Evolutionary conservation across 2,888 invertebrate species (phyloP).

Genomic region (Drosophila crucigera): DNA sequence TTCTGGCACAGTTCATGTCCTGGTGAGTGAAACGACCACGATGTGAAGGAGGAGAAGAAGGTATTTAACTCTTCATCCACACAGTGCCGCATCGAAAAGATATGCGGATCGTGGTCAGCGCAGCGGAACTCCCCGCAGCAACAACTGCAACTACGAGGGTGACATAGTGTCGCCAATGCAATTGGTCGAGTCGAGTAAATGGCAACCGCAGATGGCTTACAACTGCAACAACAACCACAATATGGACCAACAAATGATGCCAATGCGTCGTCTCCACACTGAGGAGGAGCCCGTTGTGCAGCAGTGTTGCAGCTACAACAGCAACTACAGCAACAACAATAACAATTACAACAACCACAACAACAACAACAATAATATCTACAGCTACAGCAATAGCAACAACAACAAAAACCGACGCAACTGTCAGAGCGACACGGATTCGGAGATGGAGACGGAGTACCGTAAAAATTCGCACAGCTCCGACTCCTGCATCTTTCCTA

Average conservation of each 20-base stretch:
- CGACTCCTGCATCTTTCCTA: neutral
- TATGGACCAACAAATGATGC: neutral
- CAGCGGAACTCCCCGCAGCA: slow-evolving; percentile 34
- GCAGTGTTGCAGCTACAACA: neutral
- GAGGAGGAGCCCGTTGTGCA: neutral
- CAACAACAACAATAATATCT: neutral
- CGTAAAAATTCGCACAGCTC: slow-evolving; percentile 3
- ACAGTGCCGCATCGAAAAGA: neutral
- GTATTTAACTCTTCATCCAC: neutral
- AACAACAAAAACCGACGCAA: neutral
- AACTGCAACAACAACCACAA: neutral
- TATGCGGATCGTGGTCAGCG: slow-evolving; percentile 24
- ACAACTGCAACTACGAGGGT: slow-evolving; percentile 73
- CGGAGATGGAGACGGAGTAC: slow-evolving; percentile 72
- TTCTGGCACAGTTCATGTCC: slow-evolving; percentile 28
- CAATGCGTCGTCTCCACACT: neutral
- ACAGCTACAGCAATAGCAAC: neutral
- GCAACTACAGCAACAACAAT: neutral
- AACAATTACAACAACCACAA: neutral
- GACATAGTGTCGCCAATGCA: slow-evolving; percentile 39
- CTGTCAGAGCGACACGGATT: slow-evolving; percentile 66
- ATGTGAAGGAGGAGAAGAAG: neutral
- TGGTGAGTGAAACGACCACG: slow-evolving; percentile 9
- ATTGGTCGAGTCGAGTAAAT: neutral
- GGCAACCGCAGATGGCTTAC: neutral